Percentiles rank a stretch among this genome's conserved stretches.
These are phyloP conservation scores for Anarsia innoxiella DNA, from an alignment of 2,888 invertebrate genomes.

Conservation along the genomic window DNA sequence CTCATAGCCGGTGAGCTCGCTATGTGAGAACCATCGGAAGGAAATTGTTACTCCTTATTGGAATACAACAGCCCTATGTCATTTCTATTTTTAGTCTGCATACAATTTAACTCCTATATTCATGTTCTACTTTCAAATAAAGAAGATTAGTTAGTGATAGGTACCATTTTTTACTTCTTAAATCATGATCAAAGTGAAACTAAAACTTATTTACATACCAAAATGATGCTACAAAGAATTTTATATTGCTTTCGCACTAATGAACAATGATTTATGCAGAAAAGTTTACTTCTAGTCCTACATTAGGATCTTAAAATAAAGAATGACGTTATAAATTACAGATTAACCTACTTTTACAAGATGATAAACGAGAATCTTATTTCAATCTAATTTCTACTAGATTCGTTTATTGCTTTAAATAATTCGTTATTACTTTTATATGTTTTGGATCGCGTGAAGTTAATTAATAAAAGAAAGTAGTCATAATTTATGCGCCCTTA, in stretches of 20 bases:
- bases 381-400: slow-evolving; percentile 23
- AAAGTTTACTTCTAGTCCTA: slow-evolving; percentile 4
- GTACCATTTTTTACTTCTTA: too few species aligned
- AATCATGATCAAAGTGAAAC: too few species aligned
- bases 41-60: slow-evolving; percentile 14
- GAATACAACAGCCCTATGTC: slow-evolving; percentile 8
- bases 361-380: slow-evolving; percentile 23
- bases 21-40: slow-evolving; percentile 14
- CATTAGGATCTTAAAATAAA: too few species aligned
- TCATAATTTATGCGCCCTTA: slow-evolving; percentile 58
- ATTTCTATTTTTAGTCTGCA: slow-evolving; percentile 8
- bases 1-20: slow-evolving; percentile 33
- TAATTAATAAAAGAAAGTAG: slow-evolving; percentile 44
- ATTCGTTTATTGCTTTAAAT: slow-evolving; percentile 22
- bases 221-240: too few species aligned
- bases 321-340: slow-evolving; percentile 6
- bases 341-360: slow-evolving; percentile 19
- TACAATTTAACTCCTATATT: too few species aligned
- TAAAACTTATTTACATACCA: too few species aligned
- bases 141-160: too few species aligned
- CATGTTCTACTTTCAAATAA: too few species aligned
- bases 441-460: slow-evolving; percentile 36
- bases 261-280: slow-evolving; percentile 8
- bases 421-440: slow-evolving; percentile 29
- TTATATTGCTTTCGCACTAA: not conserved